Evolutionary conservation across 2,797 vertebrate species (phyloP), one percentile per base, ranked within the genome.

Genomic region (Mormyrus hasselquistii): DNA sequence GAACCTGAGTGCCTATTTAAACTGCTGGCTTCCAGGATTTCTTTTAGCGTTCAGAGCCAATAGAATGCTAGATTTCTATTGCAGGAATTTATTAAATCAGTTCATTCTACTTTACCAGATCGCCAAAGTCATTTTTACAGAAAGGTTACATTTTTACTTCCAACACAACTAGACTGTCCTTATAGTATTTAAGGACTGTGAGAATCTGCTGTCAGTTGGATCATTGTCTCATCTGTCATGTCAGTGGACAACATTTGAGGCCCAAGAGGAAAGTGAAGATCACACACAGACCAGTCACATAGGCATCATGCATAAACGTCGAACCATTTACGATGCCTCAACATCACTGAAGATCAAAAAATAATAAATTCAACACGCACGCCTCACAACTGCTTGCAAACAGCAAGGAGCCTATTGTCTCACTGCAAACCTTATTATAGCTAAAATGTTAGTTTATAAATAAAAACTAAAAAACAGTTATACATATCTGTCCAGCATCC

Each of bases 151-250:
- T 88, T 86, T 88, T 83, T 9, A 44, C 12, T 82, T 55, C 29
- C 76, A 76, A 82, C n/a, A 82, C 10, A 82, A 47, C 38, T 55
- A 44, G 41, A 82, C 52, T 29, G 41, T 29, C 9, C 52, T 41
- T 29, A 57, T 3, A 22, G 34, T 57, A 49, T 59, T 83, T 88
- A 44, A 53, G 34, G 14, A 16, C 38, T 47, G 22, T 83, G 76
- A 16, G 38, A n/a, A 16, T 83, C 52, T 88, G 38, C 88, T 88
- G 76, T 88, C 49, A 83, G 16, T 47, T 41, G 7, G 2, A 25
- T 83, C 34, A 83, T n/a, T 88, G 69, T 76, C 65, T 41, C 49
- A 88, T 88, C 87, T 88, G 88, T 88, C 38, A 83, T 53, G 79
- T 88, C 73, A 88, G 52, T 79, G 52, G 34, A 59, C 55, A 34